Percentiles rank a stretch among this genome's conserved stretches.
Conservation (phyloP, 2,888 invertebrate species). For the Hypsopygia costalis region DNA sequence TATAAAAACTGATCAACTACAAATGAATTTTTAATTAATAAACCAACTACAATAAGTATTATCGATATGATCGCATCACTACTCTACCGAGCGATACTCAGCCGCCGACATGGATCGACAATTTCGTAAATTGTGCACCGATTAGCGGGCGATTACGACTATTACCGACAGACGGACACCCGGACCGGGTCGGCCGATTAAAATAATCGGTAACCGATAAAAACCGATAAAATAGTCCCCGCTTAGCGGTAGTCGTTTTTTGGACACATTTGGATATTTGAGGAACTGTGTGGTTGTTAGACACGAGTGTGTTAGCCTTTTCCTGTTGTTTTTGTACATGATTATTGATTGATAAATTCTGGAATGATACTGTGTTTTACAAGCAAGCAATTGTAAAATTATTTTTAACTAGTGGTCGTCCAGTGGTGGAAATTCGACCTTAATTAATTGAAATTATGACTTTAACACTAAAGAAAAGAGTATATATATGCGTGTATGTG, state of each 20-base stretch:
- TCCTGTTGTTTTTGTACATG: slow-evolving; percentile 7
- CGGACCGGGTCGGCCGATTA: slow-evolving; percentile 66
- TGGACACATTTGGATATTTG: slow-evolving; percentile 18
- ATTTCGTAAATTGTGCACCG: slow-evolving; percentile 79
- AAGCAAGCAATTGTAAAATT: no score
- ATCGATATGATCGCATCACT: slow-evolving; percentile 59
- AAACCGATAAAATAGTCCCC: slow-evolving; percentile 69
- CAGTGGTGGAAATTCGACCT: no score
- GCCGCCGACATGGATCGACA: slow-evolving; percentile 77
- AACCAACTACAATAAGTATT: no score
- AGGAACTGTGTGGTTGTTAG: not conserved
- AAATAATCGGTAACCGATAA: slow-evolving; percentile 78
- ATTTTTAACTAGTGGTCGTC: no score
- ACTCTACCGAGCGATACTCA: slow-evolving; percentile 51
- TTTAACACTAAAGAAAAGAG: no score
- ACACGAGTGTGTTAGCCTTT: not conserved
- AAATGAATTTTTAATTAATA: no score
- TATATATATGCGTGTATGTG: no score
- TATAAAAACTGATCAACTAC: no score
- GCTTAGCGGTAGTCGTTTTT: slow-evolving; percentile 54
- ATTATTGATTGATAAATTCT: no score
- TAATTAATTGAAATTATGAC: no score
- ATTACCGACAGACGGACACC: slow-evolving; percentile 78
- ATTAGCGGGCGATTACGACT: slow-evolving; percentile 78
- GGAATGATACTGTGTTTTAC: no score